These are phyloP conservation scores for Xiphydria camelus DNA, from an alignment of 2,888 invertebrate genomes.

Conservation along the genomic window DNA sequence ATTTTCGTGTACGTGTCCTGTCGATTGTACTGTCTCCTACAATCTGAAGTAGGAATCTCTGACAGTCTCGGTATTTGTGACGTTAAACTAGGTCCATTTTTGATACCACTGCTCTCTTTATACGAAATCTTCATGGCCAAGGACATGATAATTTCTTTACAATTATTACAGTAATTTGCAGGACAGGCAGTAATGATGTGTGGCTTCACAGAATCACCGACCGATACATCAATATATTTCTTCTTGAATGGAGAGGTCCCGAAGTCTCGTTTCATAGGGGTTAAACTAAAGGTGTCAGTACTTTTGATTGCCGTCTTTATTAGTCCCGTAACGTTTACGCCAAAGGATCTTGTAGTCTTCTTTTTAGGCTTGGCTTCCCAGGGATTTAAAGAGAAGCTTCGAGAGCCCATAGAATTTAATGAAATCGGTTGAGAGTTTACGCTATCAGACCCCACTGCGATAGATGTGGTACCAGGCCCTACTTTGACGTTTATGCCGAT, in stretches of 20 bases:
- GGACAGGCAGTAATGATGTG: conserved; percentile 60
- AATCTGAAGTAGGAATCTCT: conserved; percentile 38
- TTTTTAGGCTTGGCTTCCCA: conserved; percentile 62
- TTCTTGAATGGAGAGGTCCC: conserved; percentile 56
- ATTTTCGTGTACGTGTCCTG: conserved; percentile 55
- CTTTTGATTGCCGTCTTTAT: conserved; percentile 40
- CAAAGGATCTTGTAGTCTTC: conserved; percentile 40
- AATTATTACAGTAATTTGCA: conserved; percentile 65
- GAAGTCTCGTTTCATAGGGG: conserved; percentile 44
- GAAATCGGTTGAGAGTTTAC: conserved; percentile 57
- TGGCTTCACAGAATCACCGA: conserved; percentile 60
- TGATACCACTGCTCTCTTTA: no score
- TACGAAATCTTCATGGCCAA: conserved; percentile 60
- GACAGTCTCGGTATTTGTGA: conserved; percentile 51
- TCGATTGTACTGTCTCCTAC: conserved; percentile 46
- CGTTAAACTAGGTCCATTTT: no score
- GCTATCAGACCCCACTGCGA: conserved; percentile 65
- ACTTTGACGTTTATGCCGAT: conserved; percentile 52
- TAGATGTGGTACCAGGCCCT: conserved; percentile 59
- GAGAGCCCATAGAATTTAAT: conserved; percentile 53
- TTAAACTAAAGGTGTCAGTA: conserved; percentile 57
- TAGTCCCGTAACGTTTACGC: conserved; percentile 40
- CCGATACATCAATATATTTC: conserved; percentile 59
- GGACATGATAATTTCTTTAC: conserved; percentile 63
- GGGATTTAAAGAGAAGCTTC: conserved; percentile 66